phyloP scores from a whole-genome alignment of 23 tunicate species.

The Oikopleura vanhoeffeni region DNA sequence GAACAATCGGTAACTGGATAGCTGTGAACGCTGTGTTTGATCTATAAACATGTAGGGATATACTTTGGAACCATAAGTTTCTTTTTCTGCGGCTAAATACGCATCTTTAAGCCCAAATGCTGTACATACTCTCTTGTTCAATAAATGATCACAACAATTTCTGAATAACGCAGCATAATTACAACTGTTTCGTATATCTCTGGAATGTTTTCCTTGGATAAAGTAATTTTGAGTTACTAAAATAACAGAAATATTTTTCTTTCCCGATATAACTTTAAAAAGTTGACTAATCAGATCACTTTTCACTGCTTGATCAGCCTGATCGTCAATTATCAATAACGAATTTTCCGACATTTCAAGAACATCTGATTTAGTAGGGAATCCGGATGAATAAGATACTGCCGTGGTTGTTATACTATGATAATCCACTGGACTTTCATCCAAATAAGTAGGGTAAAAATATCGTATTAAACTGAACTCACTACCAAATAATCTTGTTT shows the following conservation, averaged over 20 bases:
- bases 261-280: constrained; percentile 2
- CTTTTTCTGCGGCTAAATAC: not conserved
- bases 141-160: not conserved
- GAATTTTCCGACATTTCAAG: not conserved
- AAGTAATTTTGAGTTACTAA: not conserved
- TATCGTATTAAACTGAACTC: not conserved
- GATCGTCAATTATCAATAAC: not conserved
- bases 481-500: not conserved
- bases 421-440: not conserved
- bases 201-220: not conserved
- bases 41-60: not conserved
- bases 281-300: not conserved
- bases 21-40: not conserved
- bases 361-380: not conserved
- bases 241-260: not conserved
- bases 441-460: not conserved
- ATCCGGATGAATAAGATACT: not conserved
- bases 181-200: constrained; percentile 5
- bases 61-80: not conserved
- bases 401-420: not conserved
- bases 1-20: not conserved
- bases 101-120: not conserved
- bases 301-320: not conserved
- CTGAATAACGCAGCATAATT: not conserved
- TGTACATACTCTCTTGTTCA: not conserved